phyloP scores from a whole-genome alignment of 2,888 invertebrate species.

The Dimorphilus gyrociliatus region DNA sequence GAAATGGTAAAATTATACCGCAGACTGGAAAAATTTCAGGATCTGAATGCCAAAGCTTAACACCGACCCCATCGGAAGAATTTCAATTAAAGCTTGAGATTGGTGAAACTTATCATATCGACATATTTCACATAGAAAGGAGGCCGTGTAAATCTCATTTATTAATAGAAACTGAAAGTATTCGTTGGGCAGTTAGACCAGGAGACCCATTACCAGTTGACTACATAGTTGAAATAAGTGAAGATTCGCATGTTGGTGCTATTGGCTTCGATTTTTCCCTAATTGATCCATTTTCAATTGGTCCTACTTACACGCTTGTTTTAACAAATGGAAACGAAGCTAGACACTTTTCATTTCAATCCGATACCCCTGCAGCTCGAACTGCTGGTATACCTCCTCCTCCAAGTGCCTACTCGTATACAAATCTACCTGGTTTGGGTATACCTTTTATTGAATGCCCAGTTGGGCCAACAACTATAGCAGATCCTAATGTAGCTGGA shows the following conservation, averaged over 20 bases:
- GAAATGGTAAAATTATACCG: slow-evolving; percentile 4
- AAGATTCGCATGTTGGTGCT: slow-evolving; percentile 16
- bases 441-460: slow-evolving; percentile 16
- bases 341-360: slow-evolving; percentile 14
- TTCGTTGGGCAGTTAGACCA: slow-evolving; percentile 13
- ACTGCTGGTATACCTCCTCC: slow-evolving; percentile 10
- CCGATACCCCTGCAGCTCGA: slow-evolving; percentile 11
- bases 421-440: slow-evolving; percentile 11
- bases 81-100: slow-evolving; percentile 5
- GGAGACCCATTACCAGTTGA: slow-evolving; percentile 13
- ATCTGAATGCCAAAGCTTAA: too few relatives aligned
- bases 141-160: slow-evolving; percentile 15
- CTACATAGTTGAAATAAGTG: slow-evolving; percentile 13
- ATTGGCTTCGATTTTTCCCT: slow-evolving; percentile 12
- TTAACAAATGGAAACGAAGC: slow-evolving; percentile 15
- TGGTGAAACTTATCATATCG: slow-evolving; percentile 13
- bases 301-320: slow-evolving; percentile 11
- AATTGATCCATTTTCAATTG: slow-evolving; percentile 15
- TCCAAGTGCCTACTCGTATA: slow-evolving; percentile 10
- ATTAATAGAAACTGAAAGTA: slow-evolving; percentile 15
- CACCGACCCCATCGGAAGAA: not conserved
- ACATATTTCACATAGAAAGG: slow-evolving; percentile 20
- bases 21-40: too few relatives aligned
- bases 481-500: slow-evolving; percentile 11
- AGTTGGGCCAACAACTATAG: slow-evolving; percentile 7